Conservation (phyloP, 2,113 vertebrate species). For the Crocuta crocuta region DNA sequence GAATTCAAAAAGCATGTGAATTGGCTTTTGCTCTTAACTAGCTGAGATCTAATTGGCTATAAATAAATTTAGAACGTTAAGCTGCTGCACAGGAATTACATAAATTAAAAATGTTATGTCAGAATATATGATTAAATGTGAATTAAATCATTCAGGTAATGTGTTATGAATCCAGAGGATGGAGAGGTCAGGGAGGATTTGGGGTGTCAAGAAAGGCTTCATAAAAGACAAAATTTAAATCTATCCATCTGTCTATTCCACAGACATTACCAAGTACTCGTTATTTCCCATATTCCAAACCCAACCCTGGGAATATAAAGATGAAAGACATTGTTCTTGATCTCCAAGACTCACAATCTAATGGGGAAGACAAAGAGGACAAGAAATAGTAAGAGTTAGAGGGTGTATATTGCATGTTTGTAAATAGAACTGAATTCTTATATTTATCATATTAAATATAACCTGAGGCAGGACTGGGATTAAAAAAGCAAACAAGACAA, state of each 20-base stretch:
- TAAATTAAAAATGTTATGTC: background rate
- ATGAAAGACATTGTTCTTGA: background rate
- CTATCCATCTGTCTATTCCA: background rate
- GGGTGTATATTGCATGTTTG: background rate
- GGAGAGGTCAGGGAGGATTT: background rate
- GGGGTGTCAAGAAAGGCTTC: background rate
- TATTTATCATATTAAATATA: background rate
- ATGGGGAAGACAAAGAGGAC: background rate
- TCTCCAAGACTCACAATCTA: background rate
- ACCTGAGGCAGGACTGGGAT: background rate
- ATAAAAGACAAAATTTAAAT: background rate
- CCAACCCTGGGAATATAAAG: background rate
- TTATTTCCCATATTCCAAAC: background rate
- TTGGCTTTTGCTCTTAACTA: slow-evolving; percentile 20
- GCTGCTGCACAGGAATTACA: background rate
- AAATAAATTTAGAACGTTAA: slow-evolving; percentile 53
- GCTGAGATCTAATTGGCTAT: slow-evolving; percentile 43
- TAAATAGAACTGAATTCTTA: background rate
- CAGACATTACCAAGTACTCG: background rate
- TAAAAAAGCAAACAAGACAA: background rate
- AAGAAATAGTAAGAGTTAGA: background rate
- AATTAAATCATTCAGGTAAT: background rate
- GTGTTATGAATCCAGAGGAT: background rate
- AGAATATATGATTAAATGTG: background rate
- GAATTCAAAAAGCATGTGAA: slow-evolving; percentile 14